Evolutionary conservation across 2,113 vertebrate genomes (phyloP).

Genomic region (Ptilorrhoa leucosticta): DNA sequence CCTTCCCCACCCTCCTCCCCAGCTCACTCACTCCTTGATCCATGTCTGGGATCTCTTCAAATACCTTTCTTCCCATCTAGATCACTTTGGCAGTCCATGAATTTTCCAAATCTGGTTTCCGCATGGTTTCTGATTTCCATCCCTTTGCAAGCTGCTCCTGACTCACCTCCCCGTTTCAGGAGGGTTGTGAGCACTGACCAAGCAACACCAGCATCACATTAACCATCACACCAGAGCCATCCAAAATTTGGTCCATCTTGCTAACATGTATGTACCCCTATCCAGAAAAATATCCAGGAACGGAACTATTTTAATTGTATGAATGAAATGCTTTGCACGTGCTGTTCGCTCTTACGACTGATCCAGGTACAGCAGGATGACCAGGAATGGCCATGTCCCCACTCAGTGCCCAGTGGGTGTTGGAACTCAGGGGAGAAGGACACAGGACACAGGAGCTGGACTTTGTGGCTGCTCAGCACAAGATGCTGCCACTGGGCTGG

Average conservation of each 20-base stretch:
- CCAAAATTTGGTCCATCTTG: background rate
- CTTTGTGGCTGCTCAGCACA: background rate
- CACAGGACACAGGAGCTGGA: background rate
- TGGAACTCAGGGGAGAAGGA: background rate
- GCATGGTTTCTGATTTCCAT: background rate
- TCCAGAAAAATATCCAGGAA: background rate
- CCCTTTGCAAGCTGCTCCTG: background rate
- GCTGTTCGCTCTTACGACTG: fast-evolving
- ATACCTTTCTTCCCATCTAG: background rate
- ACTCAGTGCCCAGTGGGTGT: background rate
- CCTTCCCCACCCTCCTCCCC: background rate
- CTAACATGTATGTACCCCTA: background rate
- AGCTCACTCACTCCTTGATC: background rate
- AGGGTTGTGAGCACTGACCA: background rate
- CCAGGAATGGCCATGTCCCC: background rate
- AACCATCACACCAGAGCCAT: background rate
- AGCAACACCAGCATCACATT: background rate
- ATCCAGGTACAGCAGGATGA: background rate
- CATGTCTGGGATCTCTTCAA: background rate
- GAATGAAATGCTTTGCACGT: fast-evolving
- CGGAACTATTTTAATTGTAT: background rate
- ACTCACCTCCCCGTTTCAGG: background rate
- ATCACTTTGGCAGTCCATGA: background rate
- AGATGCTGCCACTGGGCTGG: background rate
- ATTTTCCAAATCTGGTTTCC: background rate